A percentile compares a stretch with the other conserved stretches of the same genome.
Evolutionary conservation across 2,113 vertebrate genomes (phyloP).

Genomic region (Psammodynastes pulverulentus): DNA sequence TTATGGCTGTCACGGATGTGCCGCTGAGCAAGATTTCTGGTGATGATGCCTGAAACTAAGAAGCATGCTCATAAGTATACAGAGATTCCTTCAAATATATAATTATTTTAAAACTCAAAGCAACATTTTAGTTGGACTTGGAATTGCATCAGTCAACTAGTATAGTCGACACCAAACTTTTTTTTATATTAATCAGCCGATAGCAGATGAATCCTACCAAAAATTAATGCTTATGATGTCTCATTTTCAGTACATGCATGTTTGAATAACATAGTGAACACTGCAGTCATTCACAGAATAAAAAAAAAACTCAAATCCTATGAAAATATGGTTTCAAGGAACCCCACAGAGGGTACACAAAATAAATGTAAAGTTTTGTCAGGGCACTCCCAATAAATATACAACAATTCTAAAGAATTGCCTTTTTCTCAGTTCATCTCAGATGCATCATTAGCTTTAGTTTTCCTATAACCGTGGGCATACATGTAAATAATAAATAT

Average conservation of each 20-base stretch:
- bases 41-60: background rate
- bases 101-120: background rate
- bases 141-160: background rate
- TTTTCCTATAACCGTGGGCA: background rate
- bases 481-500: background rate
- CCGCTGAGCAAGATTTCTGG: background rate
- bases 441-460: background rate
- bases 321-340: background rate
- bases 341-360: background rate
- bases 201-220: background rate
- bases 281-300: background rate
- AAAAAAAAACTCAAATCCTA: background rate
- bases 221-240: background rate
- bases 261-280: background rate
- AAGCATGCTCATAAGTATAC: background rate
- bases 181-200: background rate
- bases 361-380: background rate
- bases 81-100: background rate
- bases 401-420: background rate
- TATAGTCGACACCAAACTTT: background rate
- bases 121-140: background rate
- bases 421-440: background rate
- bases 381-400: background rate
- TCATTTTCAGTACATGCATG: background rate
- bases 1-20: background rate